Base-by-base conservation (phyloP, 2,888 invertebrate genomes). In the Sclerodermus sp. region DNA sequence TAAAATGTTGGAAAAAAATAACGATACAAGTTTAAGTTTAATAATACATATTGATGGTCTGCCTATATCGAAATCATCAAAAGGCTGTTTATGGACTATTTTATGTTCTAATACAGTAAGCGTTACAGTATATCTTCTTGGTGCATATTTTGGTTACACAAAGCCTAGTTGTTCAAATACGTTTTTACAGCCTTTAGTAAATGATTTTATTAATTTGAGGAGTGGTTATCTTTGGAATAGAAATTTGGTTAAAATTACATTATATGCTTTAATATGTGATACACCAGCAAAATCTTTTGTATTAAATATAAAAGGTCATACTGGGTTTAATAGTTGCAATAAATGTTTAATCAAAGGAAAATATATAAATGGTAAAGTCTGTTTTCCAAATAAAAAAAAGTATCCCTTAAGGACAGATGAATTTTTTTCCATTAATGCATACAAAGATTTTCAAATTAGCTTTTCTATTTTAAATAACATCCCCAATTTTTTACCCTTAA, bases 51-150 rank as follows among this genome's bases (percentile, higher is more conserved):
- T 34, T n/a, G 34, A 34, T 34, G 34, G 34, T 30, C n/a, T 46
- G n/a, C 36, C 23, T 8, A 34, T 45, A 45, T 16, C 37, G 4
- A 36, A 45, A 45, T 45, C 45, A 12, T 45, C 45, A 2, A 31
- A 46, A 17, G 30, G 29, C 17, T 15, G n/a, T 12, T 46, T 46
- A n/a, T 40, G 42, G 42, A 17, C 31, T 15, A 42, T 42, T 39
- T 46, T 46, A 40, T 46, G 38, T 13, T 46, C 40, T 3, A 38
- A 32, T 39, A 39, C 38, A 1, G 6, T 6, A 0, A 10, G 15
- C 38, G 16, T 12, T 3, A 3, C 30, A 12, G 45, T 32, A 0
- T 40, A 39, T 18, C 15, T 46, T 31, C 12, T 40, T 40, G 39
- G 45, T 8, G 4, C 34, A 12, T 34, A 34, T 12, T 34, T 34